Base-by-base conservation (phyloP, 2,888 invertebrate species). In the Onchidella celtica region DNA sequence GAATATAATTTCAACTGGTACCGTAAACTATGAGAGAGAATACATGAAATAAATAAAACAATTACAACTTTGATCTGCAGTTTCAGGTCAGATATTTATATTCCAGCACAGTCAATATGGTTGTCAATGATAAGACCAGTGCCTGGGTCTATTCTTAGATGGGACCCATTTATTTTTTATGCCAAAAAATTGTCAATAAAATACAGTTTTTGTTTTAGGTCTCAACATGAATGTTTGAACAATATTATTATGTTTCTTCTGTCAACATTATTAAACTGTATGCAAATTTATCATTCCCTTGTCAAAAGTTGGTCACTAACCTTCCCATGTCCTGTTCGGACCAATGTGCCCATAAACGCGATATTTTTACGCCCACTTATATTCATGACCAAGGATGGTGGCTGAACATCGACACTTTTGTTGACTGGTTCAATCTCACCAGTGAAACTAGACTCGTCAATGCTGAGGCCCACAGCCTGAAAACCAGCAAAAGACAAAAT, bases 371-470 rank as follows among this genome's bases (percentile, higher is more conserved):
- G 86, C 61, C 92, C 91, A 9, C 91, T 86, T 24, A 92, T 89
- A 40, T 89, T 90, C 95, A 95, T 93, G 95, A 95, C 73, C 95
- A 95, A 86, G 96, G 95, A 21, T 93, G 94, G 83, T 96, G 83
- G 84, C 36, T 88, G 79, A 6, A 85, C 83, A 83, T 87, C 87
- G 85, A 84, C 85, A 0, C 81, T 83, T 86, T 94, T 94, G 94
- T 94, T 85, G 0, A 97, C 96, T 24, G 99, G 99, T 92, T 99
- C 98, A 0, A 98, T 98, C 94, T 99, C 99, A 21, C 99, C 99
- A 0, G 99, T 99, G 93, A 99, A 99, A 87, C 98, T 98, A 75
- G 98, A 98, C 94, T 99, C 99, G 93, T 99, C 99, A 70, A 99
- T 96, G 3, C 97, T 96, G 85, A 99, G 94, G 94, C 99, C 99